Evolutionary conservation across 2,797 vertebrate genomes (phyloP).

Genomic region (Danionella dracula): DNA sequence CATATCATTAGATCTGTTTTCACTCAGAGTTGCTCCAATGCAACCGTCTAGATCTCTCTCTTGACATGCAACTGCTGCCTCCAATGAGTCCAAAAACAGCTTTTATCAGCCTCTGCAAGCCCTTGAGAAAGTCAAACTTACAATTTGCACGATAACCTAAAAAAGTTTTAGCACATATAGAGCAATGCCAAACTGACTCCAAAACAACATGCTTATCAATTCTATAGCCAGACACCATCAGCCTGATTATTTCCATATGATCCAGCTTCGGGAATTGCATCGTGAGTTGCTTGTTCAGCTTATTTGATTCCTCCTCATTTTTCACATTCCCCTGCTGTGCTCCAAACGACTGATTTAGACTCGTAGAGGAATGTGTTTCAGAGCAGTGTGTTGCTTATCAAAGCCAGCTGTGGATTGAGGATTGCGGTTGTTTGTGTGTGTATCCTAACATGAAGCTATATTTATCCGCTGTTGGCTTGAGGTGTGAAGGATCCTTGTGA

Average conservation of each 20-base stretch:
- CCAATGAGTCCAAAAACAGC: no score
- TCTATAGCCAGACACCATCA: neutral
- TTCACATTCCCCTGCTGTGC: conserved; percentile 21
- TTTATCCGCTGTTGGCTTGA: conserved; percentile 20
- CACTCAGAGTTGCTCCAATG: no score
- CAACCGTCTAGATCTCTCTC: no score
- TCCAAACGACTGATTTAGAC: conserved; percentile 25
- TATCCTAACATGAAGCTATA: conserved; percentile 32
- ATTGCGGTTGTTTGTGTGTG: neutral
- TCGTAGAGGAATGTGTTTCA: conserved; percentile 20
- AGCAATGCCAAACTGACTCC: neutral
- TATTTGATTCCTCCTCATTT: neutral
- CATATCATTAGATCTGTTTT: no score
- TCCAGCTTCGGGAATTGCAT: neutral
- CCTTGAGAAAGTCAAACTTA: no score
- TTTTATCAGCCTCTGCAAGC: no score
- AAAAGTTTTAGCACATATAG: no score
- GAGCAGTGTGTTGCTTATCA: conserved; percentile 14
- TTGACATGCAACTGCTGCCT: no score
- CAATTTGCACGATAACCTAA: no score
- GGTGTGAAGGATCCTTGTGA: neutral
- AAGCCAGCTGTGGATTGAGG: conserved; percentile 25
- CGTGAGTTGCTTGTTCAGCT: neutral
- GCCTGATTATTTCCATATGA: neutral
- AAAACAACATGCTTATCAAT: neutral